Conservation (phyloP, 2,888 invertebrate species). For the Neria commutata region DNA sequence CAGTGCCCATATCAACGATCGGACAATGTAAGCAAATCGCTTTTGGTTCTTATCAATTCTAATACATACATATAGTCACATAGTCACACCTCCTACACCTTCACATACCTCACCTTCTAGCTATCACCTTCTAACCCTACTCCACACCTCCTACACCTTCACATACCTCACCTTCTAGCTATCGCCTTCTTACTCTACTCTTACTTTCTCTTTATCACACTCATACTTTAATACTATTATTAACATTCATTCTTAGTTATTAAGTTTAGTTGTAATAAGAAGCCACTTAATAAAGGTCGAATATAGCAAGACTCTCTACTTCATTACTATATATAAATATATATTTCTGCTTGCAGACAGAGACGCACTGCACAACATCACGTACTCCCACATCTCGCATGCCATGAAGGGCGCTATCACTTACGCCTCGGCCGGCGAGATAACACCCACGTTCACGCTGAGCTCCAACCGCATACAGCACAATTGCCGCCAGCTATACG, state of each 20-base stretch:
- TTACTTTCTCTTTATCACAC: not conserved
- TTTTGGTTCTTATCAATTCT: not conserved
- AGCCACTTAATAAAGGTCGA: no score
- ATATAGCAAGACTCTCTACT: not conserved
- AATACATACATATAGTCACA: not conserved
- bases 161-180: no score
- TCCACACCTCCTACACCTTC: no score
- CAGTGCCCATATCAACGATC: conserved; percentile 89
- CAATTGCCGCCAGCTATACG: conserved; percentile 90
- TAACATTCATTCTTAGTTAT: not conserved
- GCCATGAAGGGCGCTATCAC: conserved; percentile 87
- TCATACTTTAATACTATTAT: not conserved
- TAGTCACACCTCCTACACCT: no score
- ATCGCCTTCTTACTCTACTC: no score
- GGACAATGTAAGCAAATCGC: conserved; percentile 78
- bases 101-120: no score
- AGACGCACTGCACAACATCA: conserved; percentile 88
- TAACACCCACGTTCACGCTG: conserved; percentile 87
- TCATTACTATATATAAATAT: not conserved
- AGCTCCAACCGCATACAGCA: conserved; percentile 83
- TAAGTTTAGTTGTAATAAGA: not conserved
- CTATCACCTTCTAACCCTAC: no score
- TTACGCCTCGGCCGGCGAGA: conserved; percentile 92
- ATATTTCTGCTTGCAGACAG: conserved; percentile 70
- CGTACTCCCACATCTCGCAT: conserved; percentile 77